Conservation (phyloP, 2,113 vertebrate genomes). For the Rhombomys opimus region DNA sequence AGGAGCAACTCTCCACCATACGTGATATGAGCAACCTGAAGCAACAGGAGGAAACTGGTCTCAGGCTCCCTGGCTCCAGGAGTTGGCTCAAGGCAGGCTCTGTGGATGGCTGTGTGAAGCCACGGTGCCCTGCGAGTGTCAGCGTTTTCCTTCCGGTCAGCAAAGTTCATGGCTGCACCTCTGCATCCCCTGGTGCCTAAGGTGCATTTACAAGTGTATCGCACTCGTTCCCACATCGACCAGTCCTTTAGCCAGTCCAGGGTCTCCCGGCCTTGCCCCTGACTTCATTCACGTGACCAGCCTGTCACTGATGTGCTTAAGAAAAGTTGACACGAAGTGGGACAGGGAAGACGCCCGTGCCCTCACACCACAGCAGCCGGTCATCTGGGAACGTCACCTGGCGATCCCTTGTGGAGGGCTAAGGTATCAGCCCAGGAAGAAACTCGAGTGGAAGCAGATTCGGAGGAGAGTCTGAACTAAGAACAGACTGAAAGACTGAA, state of each 20-base stretch:
- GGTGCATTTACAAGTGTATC: fast-evolving
- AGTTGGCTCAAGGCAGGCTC: not conserved
- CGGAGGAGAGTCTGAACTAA: not conserved
- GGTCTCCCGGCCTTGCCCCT: not conserved
- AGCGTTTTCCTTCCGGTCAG: not conserved
- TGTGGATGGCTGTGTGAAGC: not conserved
- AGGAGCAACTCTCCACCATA: not conserved
- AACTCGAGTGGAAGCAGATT: slow-evolving; percentile 5
- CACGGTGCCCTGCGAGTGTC: fast-evolving
- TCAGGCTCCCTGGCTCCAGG: fast-evolving
- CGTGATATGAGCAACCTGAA: not conserved
- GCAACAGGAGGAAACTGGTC: fast-evolving
- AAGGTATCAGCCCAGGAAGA: not conserved
- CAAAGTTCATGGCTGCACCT: not conserved
- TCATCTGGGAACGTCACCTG: not conserved
- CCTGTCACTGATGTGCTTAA: fast-evolving
- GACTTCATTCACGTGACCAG: not conserved
- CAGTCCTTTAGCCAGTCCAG: not conserved
- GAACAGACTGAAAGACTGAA: slow-evolving; percentile 18
- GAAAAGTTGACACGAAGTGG: too few species aligned
- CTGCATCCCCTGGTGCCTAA: not conserved
- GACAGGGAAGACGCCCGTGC: not conserved
- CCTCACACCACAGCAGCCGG: fast-evolving
- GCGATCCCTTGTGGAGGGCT: not conserved
- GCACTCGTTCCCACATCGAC: too few species aligned